Evolutionary conservation across 2,888 invertebrate genomes (phyloP).

Genomic region (Papilio demoleus): DNA sequence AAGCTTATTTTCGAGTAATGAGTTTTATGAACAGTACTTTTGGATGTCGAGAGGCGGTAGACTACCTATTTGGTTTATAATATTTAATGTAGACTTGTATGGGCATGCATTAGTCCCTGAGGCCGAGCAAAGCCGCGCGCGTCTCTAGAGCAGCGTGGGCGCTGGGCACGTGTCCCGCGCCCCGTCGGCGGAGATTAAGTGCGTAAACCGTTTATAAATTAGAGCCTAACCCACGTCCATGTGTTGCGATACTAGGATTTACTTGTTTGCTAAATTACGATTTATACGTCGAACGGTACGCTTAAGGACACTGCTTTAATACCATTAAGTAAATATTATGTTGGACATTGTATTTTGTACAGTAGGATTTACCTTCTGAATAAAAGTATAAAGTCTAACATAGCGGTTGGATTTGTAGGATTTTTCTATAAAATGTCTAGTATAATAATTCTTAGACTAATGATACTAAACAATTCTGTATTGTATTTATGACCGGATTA

Average conservation of each 20-base stretch:
- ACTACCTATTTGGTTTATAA: background rate
- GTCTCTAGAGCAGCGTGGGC: conserved; percentile 42
- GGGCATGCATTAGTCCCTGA: background rate
- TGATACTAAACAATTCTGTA: too few relatives aligned
- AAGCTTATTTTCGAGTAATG: conserved; percentile 9
- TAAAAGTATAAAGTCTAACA: too few relatives aligned
- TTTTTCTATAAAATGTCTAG: too few relatives aligned
- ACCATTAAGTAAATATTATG: conserved; percentile 25
- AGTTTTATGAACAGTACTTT: conserved; percentile 11
- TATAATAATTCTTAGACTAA: too few relatives aligned
- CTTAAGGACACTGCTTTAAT: conserved; percentile 41
- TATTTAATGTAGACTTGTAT: conserved; percentile 23
- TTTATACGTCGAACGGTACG: conserved; percentile 44
- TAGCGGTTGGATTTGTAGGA: too few relatives aligned
- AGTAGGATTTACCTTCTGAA: conserved; percentile 2
- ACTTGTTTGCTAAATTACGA: conserved; percentile 52
- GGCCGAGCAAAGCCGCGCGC: conserved; percentile 29
- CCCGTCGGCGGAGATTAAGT: conserved; percentile 59
- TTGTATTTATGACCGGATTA: too few relatives aligned
- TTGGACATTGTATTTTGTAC: conserved; percentile 7
- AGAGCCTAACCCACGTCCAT: conserved; percentile 53
- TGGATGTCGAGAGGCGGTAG: background rate
- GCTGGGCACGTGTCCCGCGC: conserved; percentile 59
- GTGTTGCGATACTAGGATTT: conserved; percentile 54
- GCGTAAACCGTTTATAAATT: conserved; percentile 60